Evolutionary conservation across 2,888 invertebrate species (phyloP).

Genomic region (Dusona sp.): DNA sequence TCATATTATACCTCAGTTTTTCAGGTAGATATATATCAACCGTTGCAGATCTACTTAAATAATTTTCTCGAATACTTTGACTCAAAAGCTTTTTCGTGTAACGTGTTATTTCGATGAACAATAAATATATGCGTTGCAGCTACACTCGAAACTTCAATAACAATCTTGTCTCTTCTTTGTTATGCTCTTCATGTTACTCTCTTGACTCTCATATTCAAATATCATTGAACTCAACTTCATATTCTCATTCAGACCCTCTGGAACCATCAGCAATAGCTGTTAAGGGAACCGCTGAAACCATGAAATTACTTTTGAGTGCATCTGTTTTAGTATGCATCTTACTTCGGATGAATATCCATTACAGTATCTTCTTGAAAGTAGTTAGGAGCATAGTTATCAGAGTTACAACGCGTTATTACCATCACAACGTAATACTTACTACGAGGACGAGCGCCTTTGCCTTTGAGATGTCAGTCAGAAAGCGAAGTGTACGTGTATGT

Average conservation of each 20-base stretch:
- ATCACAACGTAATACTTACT: slow-evolving; percentile 35
- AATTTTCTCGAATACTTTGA: neutral
- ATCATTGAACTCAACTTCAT: neutral
- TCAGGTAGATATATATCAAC: neutral
- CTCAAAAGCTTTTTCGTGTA: neutral
- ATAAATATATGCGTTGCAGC: neutral
- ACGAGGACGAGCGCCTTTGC: slow-evolving; percentile 8
- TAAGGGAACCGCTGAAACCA: neutral
- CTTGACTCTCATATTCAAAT: neutral
- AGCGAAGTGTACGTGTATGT: slow-evolving; percentile 17
- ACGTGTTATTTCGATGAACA: neutral
- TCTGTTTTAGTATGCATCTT: slow-evolving; percentile 19
- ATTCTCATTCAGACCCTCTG: neutral
- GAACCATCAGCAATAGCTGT: slow-evolving; percentile 10
- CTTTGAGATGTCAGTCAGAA: slow-evolving; percentile 33
- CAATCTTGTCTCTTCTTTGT: neutral
- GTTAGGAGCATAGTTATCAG: slow-evolving; percentile 60
- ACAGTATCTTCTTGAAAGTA: slow-evolving; percentile 36
- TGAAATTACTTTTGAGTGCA: slow-evolving; percentile 1
- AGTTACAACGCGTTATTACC: slow-evolving; percentile 39
- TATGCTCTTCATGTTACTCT: neutral
- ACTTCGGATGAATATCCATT: slow-evolving; percentile 28
- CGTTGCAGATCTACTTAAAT: neutral
- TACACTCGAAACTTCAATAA: neutral
- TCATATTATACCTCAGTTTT: neutral